Conservation (phyloP, 2,888 invertebrate genomes). For the Caenorhabditis zanzibari region DNA sequence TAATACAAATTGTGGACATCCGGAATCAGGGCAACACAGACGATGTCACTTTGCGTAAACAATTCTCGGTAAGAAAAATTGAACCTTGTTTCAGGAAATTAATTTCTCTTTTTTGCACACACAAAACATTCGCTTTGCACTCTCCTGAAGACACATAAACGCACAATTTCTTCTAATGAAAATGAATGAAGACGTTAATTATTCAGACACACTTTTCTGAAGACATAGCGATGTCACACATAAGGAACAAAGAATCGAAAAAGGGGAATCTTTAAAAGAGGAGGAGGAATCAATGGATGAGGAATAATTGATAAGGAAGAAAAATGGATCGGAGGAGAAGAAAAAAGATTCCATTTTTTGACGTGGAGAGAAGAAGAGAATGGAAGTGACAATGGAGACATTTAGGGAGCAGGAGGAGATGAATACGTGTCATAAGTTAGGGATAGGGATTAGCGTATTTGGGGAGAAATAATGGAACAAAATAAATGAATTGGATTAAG, state of each 20-base stretch:
- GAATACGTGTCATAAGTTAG: conserved; percentile 15
- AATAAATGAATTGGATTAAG: not conserved
- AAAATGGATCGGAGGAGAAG: not conserved
- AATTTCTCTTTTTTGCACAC: not conserved
- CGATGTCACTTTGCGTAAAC: not conserved
- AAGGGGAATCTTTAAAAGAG: conserved; percentile 8
- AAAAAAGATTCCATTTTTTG: not conserved
- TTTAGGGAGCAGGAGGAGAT: not conserved
- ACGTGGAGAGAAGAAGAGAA: not conserved
- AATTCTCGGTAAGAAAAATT: not conserved
- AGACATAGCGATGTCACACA: not conserved
- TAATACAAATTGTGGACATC: too few relatives aligned
- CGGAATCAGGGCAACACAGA: too few relatives aligned
- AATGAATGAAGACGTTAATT: conserved; percentile 5
- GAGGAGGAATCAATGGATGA: not conserved
- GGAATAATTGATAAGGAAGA: conserved; percentile 12
- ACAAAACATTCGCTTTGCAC: not conserved
- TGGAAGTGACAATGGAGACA: conserved; percentile 10
- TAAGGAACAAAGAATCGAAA: not conserved
- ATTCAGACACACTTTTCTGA: not conserved
- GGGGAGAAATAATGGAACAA: conserved; percentile 1
- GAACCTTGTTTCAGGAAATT: conserved; percentile 9
- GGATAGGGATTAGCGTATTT: conserved; percentile 4
- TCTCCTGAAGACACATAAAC: not conserved
- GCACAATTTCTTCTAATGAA: not conserved